Percentiles rank a stretch among this genome's conserved stretches.
These are phyloP conservation scores for Leiothrix lutea DNA, from an alignment of 2,113 vertebrate genomes.

Conservation along the genomic window DNA sequence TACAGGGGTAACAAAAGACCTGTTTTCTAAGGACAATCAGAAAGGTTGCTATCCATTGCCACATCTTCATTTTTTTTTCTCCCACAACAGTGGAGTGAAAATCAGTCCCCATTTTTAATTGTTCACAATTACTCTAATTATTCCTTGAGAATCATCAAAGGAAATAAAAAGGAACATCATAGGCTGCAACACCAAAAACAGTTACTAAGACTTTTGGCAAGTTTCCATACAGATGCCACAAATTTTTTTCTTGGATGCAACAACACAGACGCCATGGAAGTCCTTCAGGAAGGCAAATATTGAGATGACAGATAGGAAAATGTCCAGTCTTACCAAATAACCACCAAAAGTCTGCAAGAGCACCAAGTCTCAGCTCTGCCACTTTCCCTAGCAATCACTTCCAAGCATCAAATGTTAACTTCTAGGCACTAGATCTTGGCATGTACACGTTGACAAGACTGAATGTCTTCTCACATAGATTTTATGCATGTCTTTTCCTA, in stretches of 20 bases:
- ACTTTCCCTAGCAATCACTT: neutral
- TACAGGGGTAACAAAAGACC: neutral
- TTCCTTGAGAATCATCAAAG: neutral
- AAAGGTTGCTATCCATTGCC: neutral
- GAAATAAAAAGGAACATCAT: neutral
- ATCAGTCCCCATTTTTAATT: neutral
- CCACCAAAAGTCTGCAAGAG: neutral
- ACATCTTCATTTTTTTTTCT: neutral
- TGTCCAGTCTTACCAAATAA: neutral
- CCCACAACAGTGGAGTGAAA: neutral
- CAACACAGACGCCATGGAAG: rapidly evolving
- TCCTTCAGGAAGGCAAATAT: neutral
- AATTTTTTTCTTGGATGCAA: neutral
- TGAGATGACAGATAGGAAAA: rapidly evolving
- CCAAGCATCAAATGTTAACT: neutral
- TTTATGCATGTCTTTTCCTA: neutral
- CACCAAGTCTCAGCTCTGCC: neutral
- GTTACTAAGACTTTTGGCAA: neutral
- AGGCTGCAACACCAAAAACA: rapidly evolving
- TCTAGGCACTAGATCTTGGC: neutral
- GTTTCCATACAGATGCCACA: neutral
- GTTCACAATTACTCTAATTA: neutral
- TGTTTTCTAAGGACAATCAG: neutral
- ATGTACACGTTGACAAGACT: rapidly evolving
- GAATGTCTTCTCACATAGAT: neutral